Conservation (phyloP, 1,140 invertebrate genomes). For the Pemphigus obesinymphae region DNA sequence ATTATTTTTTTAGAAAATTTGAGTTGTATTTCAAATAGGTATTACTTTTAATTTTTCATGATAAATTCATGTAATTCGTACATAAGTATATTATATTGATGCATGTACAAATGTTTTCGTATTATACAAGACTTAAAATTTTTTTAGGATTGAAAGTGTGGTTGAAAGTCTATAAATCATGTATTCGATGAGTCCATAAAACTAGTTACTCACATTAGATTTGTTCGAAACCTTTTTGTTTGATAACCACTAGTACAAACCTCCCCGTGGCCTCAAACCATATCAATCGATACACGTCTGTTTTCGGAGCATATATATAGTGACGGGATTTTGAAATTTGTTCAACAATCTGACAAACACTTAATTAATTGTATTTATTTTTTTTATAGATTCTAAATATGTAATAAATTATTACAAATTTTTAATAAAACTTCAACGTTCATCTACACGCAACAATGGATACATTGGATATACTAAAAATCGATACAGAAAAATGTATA, state of each 20-base stretch:
- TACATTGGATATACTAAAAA: too few species aligned
- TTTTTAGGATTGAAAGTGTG: too few species aligned
- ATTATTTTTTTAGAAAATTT: too few species aligned
- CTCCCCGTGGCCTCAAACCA: background rate
- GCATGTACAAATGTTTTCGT: too few species aligned
- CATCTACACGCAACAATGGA: background rate
- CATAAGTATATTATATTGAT: too few species aligned
- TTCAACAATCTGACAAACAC: background rate
- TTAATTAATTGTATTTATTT: background rate
- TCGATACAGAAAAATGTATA: too few species aligned
- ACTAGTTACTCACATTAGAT: background rate
- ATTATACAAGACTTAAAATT: too few species aligned
- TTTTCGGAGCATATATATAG: background rate
- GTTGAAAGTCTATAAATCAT: background rate
- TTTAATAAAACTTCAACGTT: background rate
- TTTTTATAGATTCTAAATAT: background rate
- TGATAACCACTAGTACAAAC: background rate
- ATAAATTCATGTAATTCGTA: too few species aligned
- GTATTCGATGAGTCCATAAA: background rate
- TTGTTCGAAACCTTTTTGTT: slow-evolving; percentile 15
- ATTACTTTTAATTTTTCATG: too few species aligned
- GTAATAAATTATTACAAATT: background rate
- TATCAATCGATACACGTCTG: background rate
- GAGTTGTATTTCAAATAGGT: too few species aligned
- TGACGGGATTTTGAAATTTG: background rate